Percentiles rank a stretch among this genome's conserved stretches.
phyloP scores from a whole-genome alignment of 1,140 invertebrate species.

The Lepidurus packardi region DNA sequence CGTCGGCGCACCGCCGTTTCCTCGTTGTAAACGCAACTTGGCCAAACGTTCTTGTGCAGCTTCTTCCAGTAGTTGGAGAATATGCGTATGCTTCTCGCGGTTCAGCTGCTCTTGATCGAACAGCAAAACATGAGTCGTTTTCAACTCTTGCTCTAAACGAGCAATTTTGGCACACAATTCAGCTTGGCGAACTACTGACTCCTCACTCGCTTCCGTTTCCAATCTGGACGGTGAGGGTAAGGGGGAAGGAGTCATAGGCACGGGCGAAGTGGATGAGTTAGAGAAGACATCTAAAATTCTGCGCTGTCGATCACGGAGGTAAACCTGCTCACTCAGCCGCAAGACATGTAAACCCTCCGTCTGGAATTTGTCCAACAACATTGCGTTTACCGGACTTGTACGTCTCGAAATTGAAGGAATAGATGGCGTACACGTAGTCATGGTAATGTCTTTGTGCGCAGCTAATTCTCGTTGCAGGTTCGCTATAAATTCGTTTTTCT shows the following conservation, averaged over 20 bases:
- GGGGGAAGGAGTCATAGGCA: background rate
- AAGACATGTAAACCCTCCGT: background rate
- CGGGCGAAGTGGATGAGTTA: background rate
- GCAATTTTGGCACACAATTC: slow-evolving; percentile 5
- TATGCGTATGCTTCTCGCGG: background rate
- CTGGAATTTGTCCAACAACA: background rate
- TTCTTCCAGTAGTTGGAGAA: background rate
- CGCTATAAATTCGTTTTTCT: background rate
- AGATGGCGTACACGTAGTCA: background rate
- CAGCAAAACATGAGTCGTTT: background rate
- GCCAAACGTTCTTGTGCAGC: slow-evolving; percentile 10
- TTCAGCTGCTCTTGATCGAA: background rate
- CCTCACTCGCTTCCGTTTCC: background rate
- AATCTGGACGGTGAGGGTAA: background rate
- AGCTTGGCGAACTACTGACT: background rate
- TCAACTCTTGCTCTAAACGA: background rate
- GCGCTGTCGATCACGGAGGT: background rate
- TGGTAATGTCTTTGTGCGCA: background rate
- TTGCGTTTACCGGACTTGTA: background rate
- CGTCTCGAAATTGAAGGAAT: slow-evolving; percentile 2
- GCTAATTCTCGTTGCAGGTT: background rate
- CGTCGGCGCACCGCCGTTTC: background rate
- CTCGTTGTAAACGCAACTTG: background rate
- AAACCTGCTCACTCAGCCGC: background rate
- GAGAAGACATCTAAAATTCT: slow-evolving; percentile 5